Evolutionary conservation across 2,888 invertebrate species (phyloP).

Genomic region (Macaria notata): DNA sequence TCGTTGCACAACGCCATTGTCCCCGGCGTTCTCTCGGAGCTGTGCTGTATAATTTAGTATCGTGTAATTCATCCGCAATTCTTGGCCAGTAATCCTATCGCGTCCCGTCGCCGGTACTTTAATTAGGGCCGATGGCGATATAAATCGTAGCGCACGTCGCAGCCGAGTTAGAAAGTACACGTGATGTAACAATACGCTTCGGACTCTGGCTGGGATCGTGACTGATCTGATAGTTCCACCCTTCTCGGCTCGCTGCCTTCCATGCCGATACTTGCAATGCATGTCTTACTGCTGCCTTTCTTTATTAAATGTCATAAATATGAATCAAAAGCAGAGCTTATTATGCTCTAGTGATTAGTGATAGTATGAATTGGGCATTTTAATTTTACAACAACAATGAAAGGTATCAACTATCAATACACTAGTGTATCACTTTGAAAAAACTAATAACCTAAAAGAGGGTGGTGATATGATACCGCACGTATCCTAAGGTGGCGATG

Average conservation of each 20-base stretch:
- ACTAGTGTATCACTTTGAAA: too few relatives aligned
- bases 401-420: too few relatives aligned
- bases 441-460: too few relatives aligned
- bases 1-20: slow-evolving; percentile 68
- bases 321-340: too few relatives aligned
- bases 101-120: slow-evolving; percentile 54
- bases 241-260: slow-evolving; percentile 40
- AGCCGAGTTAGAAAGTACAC: slow-evolving; percentile 65
- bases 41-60: slow-evolving; percentile 35
- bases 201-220: slow-evolving; percentile 50
- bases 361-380: too few relatives aligned
- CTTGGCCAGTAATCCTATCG: slow-evolving; percentile 39
- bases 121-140: slow-evolving; percentile 67
- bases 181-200: slow-evolving; percentile 67
- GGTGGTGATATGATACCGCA: too few relatives aligned
- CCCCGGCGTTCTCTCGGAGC: slow-evolving; percentile 44
- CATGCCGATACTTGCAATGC: slow-evolving; percentile 16
- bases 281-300: slow-evolving; percentile 14
- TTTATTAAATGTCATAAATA: not conserved
- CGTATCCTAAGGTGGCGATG: not conserved
- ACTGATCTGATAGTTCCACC: slow-evolving; percentile 54
- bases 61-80: slow-evolving; percentile 55
- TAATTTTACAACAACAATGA: too few relatives aligned
- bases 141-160: slow-evolving; percentile 64
- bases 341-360: too few relatives aligned